Evolutionary conservation across 2,888 invertebrate genomes (phyloP).

Genomic region (Sinohyriopsis cumingii): DNA sequence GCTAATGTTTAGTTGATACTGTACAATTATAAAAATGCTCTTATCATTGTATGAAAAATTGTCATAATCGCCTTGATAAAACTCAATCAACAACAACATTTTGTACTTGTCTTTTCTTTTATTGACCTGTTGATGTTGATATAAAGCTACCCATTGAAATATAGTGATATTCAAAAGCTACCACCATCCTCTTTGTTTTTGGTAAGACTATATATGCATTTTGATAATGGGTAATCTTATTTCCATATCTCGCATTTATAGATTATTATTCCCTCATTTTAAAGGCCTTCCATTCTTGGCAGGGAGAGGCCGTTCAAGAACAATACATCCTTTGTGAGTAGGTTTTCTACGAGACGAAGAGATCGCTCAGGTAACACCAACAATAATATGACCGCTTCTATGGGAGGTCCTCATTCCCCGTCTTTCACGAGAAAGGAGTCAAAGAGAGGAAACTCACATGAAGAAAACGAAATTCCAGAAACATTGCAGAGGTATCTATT

Average conservation of each 20-base stretch:
- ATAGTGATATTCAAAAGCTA: too few relatives aligned
- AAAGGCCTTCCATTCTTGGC: conserved; percentile 9
- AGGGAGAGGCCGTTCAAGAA: conserved; percentile 82
- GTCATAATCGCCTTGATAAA: too few relatives aligned
- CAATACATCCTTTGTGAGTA: conserved; percentile 93
- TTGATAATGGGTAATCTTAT: too few relatives aligned
- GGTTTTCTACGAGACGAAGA: conserved; percentile 78
- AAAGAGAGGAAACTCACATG: conserved; percentile 34
- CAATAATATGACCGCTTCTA: conserved; percentile 26
- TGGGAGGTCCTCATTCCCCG: conserved; percentile 55
- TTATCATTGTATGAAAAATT: too few relatives aligned
- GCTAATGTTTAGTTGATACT: too few relatives aligned
- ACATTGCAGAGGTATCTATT: conserved; percentile 55
- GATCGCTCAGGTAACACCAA: conserved; percentile 50
- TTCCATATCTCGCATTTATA: not conserved
- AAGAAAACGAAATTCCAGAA: conserved; percentile 51
- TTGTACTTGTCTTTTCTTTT: too few relatives aligned
- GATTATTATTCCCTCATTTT: not conserved
- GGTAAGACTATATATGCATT: too few relatives aligned
- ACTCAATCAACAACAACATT: too few relatives aligned
- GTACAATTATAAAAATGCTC: too few relatives aligned
- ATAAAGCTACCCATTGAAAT: too few relatives aligned
- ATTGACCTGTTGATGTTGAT: too few relatives aligned
- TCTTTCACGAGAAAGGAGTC: conserved; percentile 47
- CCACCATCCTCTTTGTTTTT: too few relatives aligned